phyloP scores from a whole-genome alignment of 2,888 invertebrate species.

The Drymonia ruficornis region DNA sequence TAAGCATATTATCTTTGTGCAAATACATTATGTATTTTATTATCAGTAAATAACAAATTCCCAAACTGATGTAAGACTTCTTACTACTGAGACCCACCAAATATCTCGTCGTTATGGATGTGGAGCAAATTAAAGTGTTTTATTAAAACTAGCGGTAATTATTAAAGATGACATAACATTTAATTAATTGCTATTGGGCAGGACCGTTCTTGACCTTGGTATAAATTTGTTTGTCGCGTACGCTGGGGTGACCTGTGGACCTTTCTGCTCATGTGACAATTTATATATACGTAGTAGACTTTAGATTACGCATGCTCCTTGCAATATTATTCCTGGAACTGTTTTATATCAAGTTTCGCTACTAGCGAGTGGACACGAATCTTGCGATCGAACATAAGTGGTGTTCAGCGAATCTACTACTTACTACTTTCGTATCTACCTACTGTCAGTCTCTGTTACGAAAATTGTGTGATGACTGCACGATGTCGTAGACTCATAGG shows the following conservation, averaged over 20 bases:
- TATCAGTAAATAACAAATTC: no score
- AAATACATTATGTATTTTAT: no score
- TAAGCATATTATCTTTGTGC: no score
- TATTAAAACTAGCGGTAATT: background rate
- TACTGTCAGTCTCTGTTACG: no score
- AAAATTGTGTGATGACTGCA: no score
- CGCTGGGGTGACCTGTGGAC: conserved; percentile 49
- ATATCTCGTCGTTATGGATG: no score
- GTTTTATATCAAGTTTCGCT: conserved; percentile 30
- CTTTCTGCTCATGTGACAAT: conserved; percentile 47
- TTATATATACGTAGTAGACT: conserved; percentile 28
- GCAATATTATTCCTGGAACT: conserved; percentile 42
- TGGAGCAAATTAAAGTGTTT: no score
- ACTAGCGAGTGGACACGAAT: conserved; percentile 8
- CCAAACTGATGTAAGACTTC: no score
- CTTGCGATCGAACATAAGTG: conserved; percentile 4
- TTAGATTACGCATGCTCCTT: conserved; percentile 32
- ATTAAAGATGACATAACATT: background rate
- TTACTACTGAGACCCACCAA: no score
- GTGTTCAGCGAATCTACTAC: background rate
- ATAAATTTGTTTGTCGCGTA: conserved; percentile 56
- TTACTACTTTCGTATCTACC: no score
- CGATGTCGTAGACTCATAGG: no score
- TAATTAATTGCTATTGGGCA: conserved; percentile 36
- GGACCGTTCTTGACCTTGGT: conserved; percentile 63